Percentiles rank a stretch among this genome's conserved stretches.
phyloP scores from a whole-genome alignment of 2,797 vertebrate species.

The Hippocampus kuda region DNA sequence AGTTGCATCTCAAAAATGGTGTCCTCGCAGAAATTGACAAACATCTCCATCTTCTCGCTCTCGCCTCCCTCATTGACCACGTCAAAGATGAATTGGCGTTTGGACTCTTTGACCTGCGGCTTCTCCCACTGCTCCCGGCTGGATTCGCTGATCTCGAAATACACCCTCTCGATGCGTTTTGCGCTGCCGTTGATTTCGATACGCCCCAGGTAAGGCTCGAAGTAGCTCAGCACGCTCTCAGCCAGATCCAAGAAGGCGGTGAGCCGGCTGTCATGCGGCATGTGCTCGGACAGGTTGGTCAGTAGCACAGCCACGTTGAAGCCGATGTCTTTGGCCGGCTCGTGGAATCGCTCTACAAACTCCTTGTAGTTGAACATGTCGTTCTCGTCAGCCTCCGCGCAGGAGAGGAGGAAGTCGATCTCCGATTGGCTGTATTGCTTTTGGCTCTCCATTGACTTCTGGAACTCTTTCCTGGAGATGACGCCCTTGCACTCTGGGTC shows the following conservation, averaged over 20 bases:
- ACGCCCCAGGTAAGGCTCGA: slow-evolving; percentile 90
- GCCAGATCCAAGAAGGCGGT: slow-evolving; percentile 83
- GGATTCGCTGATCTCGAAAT: slow-evolving; percentile 98
- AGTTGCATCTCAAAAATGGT: slow-evolving; percentile 99
- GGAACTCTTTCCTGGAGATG: slow-evolving; percentile 94
- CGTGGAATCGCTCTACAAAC: slow-evolving; percentile 92
- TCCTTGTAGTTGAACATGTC: slow-evolving; percentile 91
- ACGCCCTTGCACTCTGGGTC: slow-evolving; percentile 88
- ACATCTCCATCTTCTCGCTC: slow-evolving; percentile 98
- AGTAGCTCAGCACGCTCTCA: slow-evolving; percentile 90
- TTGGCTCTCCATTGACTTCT: slow-evolving; percentile 95
- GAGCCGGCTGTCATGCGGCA: slow-evolving; percentile 90
- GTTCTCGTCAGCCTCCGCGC: slow-evolving; percentile 88
- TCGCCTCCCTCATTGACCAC: slow-evolving; percentile 96
- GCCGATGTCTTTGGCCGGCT: slow-evolving; percentile 94
- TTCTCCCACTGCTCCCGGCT: slow-evolving; percentile 98
- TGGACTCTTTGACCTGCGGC: slow-evolving; percentile 97
- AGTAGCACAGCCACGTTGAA: slow-evolving; percentile 94
- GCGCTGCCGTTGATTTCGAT: slow-evolving; percentile 98
- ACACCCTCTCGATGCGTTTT: slow-evolving; percentile 93
- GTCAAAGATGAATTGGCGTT: slow-evolving; percentile 97
- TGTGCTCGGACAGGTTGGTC: slow-evolving; percentile 95
- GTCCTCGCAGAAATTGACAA: slow-evolving; percentile 98
- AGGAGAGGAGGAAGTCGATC: slow-evolving; percentile 89
- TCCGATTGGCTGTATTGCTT: slow-evolving; percentile 92